Evolutionary conservation across 1,140 invertebrate genomes (phyloP), one percentile per base, ranked within the genome.

Genomic region (Ectropis grisescens): DNA sequence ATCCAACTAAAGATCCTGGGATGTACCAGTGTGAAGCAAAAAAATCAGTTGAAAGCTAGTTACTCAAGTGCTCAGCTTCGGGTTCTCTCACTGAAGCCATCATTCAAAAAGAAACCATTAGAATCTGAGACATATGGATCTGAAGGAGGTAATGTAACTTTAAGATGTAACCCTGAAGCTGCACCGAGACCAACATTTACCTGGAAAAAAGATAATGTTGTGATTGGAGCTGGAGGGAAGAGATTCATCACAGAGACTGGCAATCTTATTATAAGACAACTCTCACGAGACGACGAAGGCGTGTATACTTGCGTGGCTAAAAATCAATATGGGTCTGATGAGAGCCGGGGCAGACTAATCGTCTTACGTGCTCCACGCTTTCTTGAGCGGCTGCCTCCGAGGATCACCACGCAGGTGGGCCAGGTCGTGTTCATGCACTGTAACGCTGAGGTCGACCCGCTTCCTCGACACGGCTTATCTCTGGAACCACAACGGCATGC

Each of bases 11-110:
- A 54, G 96, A 99, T 83, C 88, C 91, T 37, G 96, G 92, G n/a
- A 97, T 98, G 93, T 98, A 95, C 75, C 96, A 98, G 58, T 99
- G 97, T 74, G 85, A 89, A 58, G 96, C 96, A 0, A 88, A 82
- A n/a, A 41, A 99, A 98, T 86, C 90, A 94, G 34, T 82, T 97
- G 3, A 96, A 94, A 58, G 89, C 90, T 0, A 88, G 85, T 14
- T 97, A 92, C 70, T 95, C 94, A 0, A 94, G 95, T 6, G 96
- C 90, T 1, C 94, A 98, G 57, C 79, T 98, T 2, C 82, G 95
- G 62, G 92, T 98, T 28, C 83, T 96, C 14, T 89, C 91, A 13
- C 85, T 98, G 44, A 89, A 89, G 58, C 96, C 96, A 12, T 91
- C 92, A 1, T 98, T 98, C 70, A 90, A 91, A 46, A 98, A 98